phyloP scores from a whole-genome alignment of 2,797 vertebrate species.

The Urophycis tenuis region DNA sequence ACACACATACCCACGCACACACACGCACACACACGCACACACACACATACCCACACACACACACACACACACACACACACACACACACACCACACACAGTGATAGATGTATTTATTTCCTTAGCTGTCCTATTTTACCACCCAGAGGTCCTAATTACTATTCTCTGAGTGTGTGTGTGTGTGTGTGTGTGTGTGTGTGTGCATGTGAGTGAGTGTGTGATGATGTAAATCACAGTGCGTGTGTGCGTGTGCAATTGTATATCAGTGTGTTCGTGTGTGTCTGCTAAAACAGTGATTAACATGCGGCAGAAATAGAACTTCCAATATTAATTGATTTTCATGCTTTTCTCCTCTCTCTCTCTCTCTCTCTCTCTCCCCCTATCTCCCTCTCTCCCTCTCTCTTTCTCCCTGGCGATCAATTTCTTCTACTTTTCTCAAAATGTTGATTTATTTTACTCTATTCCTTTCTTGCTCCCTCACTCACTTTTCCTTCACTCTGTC shows the following conservation, averaged over 20 bases:
- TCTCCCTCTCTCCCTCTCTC: slow-evolving; percentile 1
- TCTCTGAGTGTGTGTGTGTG: slow-evolving; percentile 26
- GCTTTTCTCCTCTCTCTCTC: slow-evolving; percentile 6
- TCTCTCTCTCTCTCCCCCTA: slow-evolving; percentile 8
- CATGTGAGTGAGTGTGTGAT: neutral
- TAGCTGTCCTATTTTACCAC: too few species aligned
- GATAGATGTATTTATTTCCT: too few species aligned
- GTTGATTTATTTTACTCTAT: too few species aligned
- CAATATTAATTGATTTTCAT: slow-evolving; percentile 53
- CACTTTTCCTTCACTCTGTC: too few species aligned
- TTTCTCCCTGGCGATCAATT: neutral
- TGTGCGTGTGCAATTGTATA: neutral
- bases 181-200: slow-evolving; percentile 3
- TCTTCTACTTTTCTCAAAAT: too few species aligned
- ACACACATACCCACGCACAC: slow-evolving; percentile 14
- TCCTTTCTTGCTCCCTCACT: too few species aligned
- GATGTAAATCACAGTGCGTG: neutral
- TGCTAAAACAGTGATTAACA: neutral
- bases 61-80: neutral
- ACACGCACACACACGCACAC: neutral
- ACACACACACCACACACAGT: neutral
- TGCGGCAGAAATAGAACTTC: slow-evolving; percentile 28
- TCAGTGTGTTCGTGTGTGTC: slow-evolving; percentile 17
- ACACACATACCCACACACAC: neutral
- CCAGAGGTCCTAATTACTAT: neutral